Evolutionary conservation across 2,888 invertebrate genomes (phyloP), one percentile per base, ranked within the genome.

Genomic region (Standfussiana lucernea): DNA sequence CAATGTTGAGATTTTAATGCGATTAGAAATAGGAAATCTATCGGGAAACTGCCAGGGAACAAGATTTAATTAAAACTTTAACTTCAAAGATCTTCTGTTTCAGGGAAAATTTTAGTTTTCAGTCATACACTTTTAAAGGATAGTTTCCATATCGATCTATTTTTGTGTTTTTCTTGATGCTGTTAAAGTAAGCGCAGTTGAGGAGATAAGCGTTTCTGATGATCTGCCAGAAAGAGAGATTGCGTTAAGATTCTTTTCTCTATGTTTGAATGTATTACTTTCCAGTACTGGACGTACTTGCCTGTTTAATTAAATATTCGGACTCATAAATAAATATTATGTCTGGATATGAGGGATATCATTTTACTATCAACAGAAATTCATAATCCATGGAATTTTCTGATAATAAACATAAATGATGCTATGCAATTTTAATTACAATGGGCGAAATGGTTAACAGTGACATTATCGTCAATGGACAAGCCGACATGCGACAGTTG

Each of bases 1-100:
- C 89, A 89, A 91, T 90, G 90, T 76, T 84, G 84, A 83, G 89
- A 87, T 91, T 91, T 91, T 90, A 92, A 88, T 88, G 87, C 86
- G 88, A 87, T 87, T 84, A 86, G 83, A 86, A 88, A 88, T 86
- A 89, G 89, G 79, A 84, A 86, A 81, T 86, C 76, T 84, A 87
- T 87, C 80, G 80, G 72, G 82, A 78, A 84, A 80, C 75, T 73
- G 75, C 78, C 75, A 77, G 69, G 37, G 76, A 79, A 77, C 47
- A 80, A 79, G 77, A 81, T 85, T 85, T 56, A 83, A 79, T 81
- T 80, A 77, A 79, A 76, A 85, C 85, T 77, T 85, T 75, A 72
- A 59, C 70, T 79, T 73, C 75, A 69, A 67, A 66, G 37, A 79
- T 77, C 77, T 78, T 73, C 65, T 79, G 79, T 75, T 80, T 72